These are phyloP conservation scores for Sclerodermus sp. DNA, from an alignment of 2,888 invertebrate species.

Conservation along the genomic window DNA sequence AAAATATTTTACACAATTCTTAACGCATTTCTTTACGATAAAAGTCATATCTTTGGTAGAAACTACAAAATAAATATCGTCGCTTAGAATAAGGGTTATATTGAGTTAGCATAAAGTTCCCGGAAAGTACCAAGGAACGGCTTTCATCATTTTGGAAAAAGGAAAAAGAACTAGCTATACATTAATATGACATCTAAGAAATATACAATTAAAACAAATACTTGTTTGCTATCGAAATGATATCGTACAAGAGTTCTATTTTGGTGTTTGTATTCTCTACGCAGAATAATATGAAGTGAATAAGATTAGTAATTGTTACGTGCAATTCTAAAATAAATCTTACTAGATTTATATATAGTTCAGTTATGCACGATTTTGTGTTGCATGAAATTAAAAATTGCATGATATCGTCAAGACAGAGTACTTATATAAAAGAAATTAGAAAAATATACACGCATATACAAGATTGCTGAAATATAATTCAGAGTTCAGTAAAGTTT, in stretches of 20 bases:
- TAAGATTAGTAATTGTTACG: too few relatives aligned
- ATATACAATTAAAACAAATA: too few relatives aligned
- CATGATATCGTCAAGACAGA: background rate
- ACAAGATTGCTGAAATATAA: constrained; percentile 23
- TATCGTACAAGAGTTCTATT: too few relatives aligned
- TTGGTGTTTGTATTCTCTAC: too few relatives aligned
- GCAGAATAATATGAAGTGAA: too few relatives aligned
- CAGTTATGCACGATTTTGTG: background rate
- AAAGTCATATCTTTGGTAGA: constrained; percentile 54
- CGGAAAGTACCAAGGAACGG: background rate
- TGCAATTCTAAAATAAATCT: too few relatives aligned
- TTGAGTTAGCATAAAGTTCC: constrained; percentile 14
- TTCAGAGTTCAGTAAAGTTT: constrained; percentile 21
- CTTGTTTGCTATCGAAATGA: too few relatives aligned
- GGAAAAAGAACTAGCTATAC: too few relatives aligned
- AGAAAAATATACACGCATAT: constrained; percentile 37
- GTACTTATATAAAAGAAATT: constrained; percentile 24
- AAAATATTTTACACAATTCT: constrained; percentile 32
- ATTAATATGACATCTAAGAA: too few relatives aligned
- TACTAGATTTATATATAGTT: background rate
- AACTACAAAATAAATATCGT: constrained; percentile 56
- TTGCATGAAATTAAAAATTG: background rate
- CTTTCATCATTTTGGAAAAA: too few relatives aligned
- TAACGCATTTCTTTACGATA: constrained; percentile 37
- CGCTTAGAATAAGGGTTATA: constrained; percentile 36